Conservation (phyloP, 92 coral and sea anemone species). For the Phenganax marumi region DNA sequence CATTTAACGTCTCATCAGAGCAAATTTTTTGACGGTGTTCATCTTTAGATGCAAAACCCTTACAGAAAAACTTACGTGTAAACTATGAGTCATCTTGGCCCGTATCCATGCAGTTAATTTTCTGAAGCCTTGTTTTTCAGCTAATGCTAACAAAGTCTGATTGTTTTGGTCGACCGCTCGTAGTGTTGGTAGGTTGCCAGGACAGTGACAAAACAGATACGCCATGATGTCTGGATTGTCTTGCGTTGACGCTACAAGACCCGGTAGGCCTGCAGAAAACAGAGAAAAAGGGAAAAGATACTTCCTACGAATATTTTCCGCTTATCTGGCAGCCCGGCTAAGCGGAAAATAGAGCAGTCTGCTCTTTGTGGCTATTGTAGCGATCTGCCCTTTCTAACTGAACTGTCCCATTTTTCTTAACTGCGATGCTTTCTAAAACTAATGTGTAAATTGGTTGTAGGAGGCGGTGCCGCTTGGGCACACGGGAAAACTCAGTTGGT, state of each 20-base stretch:
- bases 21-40: not conserved
- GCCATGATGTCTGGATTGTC: slow-evolving; percentile 40
- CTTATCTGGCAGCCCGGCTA: not conserved
- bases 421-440: too few species aligned
- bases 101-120: slow-evolving; percentile 22
- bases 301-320: not conserved
- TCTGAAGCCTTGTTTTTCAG: slow-evolving; percentile 15
- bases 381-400: too few species aligned
- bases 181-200: slow-evolving; percentile 2
- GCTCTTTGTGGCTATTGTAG: too few species aligned
- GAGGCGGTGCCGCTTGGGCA: too few species aligned
- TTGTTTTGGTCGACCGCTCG: not conserved
- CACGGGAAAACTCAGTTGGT: too few species aligned
- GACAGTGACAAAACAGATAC: not conserved
- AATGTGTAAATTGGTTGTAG: too few species aligned
- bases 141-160: slow-evolving; percentile 10
- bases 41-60: not conserved
- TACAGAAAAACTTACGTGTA: not conserved
- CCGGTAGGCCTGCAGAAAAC: slow-evolving; percentile 16
- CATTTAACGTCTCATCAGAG: too few species aligned
- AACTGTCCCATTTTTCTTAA: too few species aligned
- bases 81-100: slow-evolving; percentile 23
- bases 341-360: not conserved
- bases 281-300: not conserved
- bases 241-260: slow-evolving; percentile 19